Conservation (phyloP, 2,113 vertebrate genomes). For the Cryptotis parvus region DNA sequence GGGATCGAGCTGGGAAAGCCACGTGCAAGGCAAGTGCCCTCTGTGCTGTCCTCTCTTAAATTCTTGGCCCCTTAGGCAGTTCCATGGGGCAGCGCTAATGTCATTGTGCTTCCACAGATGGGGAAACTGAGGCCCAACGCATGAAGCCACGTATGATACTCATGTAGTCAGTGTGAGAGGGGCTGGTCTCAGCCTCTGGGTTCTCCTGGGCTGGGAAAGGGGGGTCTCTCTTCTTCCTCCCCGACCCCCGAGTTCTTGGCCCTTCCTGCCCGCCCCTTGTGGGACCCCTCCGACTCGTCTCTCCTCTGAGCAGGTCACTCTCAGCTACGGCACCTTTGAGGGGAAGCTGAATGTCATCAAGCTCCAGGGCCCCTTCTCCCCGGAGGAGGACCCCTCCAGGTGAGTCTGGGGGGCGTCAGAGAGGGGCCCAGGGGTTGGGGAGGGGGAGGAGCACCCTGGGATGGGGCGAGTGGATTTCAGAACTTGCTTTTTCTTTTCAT, state of each 20-base stretch:
- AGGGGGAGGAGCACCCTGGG: background rate
- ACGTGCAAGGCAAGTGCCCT: no score
- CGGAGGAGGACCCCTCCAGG: constrained; percentile 93
- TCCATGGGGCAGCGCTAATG: no score
- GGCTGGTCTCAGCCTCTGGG: background rate
- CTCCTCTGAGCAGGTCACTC: constrained; percentile 90
- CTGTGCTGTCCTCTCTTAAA: no score
- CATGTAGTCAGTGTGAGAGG: no score
- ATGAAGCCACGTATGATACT: background rate
- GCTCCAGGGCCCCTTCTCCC: constrained; percentile 90
- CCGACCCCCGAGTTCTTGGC: background rate
- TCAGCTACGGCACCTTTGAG: constrained; percentile 95
- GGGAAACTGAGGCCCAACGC: background rate
- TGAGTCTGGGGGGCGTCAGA: constrained; percentile 57
- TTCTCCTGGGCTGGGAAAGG: background rate
- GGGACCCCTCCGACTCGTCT: background rate
- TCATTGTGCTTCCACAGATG: background rate
- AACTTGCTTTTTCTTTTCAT: no score
- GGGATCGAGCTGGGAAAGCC: no score
- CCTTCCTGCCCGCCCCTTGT: background rate
- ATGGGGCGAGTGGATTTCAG: background rate
- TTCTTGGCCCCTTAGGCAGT: no score
- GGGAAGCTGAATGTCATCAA: constrained; percentile 94
- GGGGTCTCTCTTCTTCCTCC: background rate
- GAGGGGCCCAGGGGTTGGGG: background rate